These are phyloP conservation scores for Tetragnatha versicolor DNA, from an alignment of 1,140 invertebrate genomes.

Conservation along the genomic window DNA sequence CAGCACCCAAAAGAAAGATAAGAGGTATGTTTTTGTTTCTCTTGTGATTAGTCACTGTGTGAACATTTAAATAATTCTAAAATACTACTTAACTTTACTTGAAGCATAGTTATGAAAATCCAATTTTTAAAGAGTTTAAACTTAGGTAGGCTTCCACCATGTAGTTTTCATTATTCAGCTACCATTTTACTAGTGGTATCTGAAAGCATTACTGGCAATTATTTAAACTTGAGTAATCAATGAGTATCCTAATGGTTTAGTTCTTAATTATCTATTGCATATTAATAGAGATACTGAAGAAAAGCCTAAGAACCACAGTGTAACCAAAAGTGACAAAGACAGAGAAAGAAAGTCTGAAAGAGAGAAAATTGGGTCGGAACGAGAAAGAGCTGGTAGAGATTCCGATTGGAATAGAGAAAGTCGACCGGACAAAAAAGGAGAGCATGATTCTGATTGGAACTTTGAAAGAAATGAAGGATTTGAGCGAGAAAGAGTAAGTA, in stretches of 20 bases:
- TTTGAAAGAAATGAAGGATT: conserved; percentile 45
- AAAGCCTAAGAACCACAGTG: conserved; percentile 17
- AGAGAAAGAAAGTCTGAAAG: conserved; percentile 33
- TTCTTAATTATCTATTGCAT: no score
- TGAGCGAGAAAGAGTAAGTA: conserved; percentile 45
- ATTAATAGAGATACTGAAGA: conserved; percentile 45
- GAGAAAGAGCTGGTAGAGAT: conserved; percentile 45
- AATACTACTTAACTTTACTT: no score
- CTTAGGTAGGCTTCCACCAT: no score
- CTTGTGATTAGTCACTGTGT: neutral
- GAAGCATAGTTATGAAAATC: no score
- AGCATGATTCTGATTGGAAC: conserved; percentile 46
- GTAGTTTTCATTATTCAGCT: no score
- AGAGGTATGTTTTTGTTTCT: conserved; percentile 17
- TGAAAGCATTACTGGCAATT: no score
- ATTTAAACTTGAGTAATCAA: no score
- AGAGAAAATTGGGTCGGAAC: conserved; percentile 27
- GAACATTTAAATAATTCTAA: neutral
- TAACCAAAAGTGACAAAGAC: conserved; percentile 44
- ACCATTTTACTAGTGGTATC: no score
- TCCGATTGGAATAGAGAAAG: conserved; percentile 40
- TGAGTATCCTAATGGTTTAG: no score
- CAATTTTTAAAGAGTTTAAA: no score
- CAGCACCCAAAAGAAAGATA: conserved; percentile 45
- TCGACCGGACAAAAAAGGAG: conserved; percentile 21